Percentiles rank a stretch among this genome's conserved stretches.
Conservation (phyloP, 2,797 vertebrate genomes). For the Micromesistius poutassou region DNA sequence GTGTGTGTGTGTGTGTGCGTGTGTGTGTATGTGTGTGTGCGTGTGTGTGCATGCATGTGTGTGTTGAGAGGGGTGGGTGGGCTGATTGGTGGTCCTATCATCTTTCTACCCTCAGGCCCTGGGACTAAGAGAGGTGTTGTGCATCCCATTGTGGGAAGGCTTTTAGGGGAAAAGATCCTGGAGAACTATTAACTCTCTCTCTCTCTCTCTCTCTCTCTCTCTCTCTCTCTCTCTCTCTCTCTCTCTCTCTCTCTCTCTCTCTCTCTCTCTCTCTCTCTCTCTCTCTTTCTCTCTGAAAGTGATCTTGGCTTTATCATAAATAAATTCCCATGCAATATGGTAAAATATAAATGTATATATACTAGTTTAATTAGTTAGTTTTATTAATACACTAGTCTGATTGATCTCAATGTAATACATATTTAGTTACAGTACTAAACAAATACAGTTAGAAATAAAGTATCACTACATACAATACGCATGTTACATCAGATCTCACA, state of each 20-base stretch:
- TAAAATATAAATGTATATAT: background rate
- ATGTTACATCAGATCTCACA: too few species aligned
- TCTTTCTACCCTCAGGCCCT: background rate
- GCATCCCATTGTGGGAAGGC: background rate
- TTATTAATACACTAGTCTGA: too few species aligned
- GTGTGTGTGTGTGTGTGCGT: background rate
- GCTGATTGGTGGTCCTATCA: background rate
- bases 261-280: background rate
- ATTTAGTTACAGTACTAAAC: background rate
- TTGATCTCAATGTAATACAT: too few species aligned
- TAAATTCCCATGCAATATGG: background rate
- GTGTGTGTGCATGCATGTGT: background rate
- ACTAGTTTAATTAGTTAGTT: background rate
- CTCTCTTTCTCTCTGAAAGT: constrained; percentile 1
- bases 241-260: constrained; percentile 8
- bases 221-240: background rate
- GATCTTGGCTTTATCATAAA: background rate
- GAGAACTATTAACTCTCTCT: background rate
- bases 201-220: too few species aligned
- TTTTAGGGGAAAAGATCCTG: background rate
- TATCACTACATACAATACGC: background rate
- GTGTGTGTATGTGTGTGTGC: background rate
- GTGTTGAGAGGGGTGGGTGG: background rate
- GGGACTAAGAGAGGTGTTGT: background rate
- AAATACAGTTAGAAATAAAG: background rate